phyloP scores from a whole-genome alignment of 1,140 invertebrate species.

The Drosophila kohkoa region DNA sequence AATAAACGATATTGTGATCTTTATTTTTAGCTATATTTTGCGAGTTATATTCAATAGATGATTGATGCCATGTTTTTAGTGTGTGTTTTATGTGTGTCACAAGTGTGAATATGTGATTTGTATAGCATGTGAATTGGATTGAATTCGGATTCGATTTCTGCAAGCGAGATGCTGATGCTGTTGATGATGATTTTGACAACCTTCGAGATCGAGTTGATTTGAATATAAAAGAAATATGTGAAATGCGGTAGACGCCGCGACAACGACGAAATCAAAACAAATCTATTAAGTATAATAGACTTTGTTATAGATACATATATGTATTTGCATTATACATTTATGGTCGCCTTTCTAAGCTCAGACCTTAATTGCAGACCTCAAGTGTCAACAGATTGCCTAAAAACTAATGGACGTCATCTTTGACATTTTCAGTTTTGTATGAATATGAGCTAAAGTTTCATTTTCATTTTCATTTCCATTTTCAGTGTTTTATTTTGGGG shows the following conservation, averaged over 20 bases:
- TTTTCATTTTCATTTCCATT: constrained; percentile 56
- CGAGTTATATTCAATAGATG: neutral
- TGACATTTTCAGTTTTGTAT: constrained; percentile 57
- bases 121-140: constrained; percentile 2
- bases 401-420: constrained; percentile 55
- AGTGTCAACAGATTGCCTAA: constrained; percentile 23
- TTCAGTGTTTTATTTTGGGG: constrained; percentile 34
- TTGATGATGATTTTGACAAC: constrained; percentile 32
- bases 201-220: constrained; percentile 52
- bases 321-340: constrained; percentile 62
- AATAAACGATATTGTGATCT: neutral
- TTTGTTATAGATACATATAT: constrained; percentile 37
- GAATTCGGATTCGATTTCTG: constrained; percentile 45
- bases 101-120: constrained; percentile 13
- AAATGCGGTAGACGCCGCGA: constrained; percentile 58
- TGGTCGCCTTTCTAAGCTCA: constrained; percentile 57
- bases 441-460: constrained; percentile 51
- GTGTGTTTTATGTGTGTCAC: constrained; percentile 21
- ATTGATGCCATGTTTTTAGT: constrained; percentile 8
- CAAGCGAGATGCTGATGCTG: neutral
- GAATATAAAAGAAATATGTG: constrained; percentile 57
- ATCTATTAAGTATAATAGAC: constrained; percentile 42
- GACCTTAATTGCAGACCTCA: constrained; percentile 30
- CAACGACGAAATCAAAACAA: constrained; percentile 30
- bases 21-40: no score